Conservation (phyloP, 2,113 vertebrate species). For the Sturnus vulgaris region DNA sequence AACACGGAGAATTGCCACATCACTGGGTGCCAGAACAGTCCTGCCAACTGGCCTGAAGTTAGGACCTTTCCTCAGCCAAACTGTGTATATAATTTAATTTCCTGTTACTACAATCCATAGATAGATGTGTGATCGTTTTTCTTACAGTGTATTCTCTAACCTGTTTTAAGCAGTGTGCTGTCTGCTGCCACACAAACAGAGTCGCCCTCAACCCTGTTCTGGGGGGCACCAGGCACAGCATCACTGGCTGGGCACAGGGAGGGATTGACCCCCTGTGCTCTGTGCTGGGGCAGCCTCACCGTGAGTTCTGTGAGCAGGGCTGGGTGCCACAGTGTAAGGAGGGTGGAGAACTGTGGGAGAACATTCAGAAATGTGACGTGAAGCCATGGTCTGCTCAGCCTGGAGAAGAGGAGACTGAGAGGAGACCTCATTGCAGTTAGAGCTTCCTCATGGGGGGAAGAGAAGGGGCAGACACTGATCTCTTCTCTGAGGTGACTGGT, state of each 20-base stretch:
- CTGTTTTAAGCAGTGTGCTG: not conserved
- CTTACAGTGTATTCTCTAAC: not conserved
- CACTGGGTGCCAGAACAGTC: not conserved
- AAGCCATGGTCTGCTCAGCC: not conserved
- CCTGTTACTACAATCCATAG: not conserved
- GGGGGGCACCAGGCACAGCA: not conserved
- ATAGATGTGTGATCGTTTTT: not conserved
- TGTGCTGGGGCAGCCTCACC: not conserved
- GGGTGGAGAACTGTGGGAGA: not conserved
- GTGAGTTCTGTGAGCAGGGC: fast-evolving
- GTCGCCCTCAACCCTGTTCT: not conserved
- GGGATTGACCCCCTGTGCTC: not conserved
- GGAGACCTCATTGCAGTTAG: not conserved
- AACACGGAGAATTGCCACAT: not conserved
- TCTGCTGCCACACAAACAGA: not conserved
- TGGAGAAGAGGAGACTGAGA: not conserved
- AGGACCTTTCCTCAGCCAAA: not conserved
- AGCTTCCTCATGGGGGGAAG: not conserved
- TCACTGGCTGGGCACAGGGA: not conserved
- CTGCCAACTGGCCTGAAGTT: not conserved
- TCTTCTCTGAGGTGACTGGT: not conserved
- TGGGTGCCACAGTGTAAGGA: not conserved
- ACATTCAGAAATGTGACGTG: fast-evolving
- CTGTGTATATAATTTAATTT: not conserved
- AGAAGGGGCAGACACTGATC: not conserved